Percentiles rank a stretch among this genome's conserved stretches.
Conservation (phyloP, 2,113 vertebrate genomes). For the Columba janthina region DNA sequence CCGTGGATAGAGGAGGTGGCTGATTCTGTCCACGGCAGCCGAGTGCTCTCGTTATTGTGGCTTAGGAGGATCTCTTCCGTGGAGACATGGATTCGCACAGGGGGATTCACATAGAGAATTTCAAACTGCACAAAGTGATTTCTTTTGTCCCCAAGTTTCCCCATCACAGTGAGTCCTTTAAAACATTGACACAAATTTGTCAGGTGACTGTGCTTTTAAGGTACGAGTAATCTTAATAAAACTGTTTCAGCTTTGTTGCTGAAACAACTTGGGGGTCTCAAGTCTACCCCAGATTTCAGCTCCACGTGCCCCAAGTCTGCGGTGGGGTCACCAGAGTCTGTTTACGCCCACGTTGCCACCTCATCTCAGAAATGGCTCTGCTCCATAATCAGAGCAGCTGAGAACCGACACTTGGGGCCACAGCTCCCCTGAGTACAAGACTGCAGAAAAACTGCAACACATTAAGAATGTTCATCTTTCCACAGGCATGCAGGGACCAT, state of each 20-base stretch:
- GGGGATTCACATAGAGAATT: conserved; percentile 37
- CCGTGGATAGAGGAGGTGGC: neutral
- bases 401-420: accelerated
- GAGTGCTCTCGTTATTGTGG: neutral
- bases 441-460: neutral
- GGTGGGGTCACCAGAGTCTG: neutral
- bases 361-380: neutral
- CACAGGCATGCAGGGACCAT: accelerated
- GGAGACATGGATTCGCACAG: neutral
- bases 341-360: neutral
- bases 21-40: neutral
- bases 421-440: neutral
- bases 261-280: neutral
- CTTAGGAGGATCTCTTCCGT: neutral
- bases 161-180: conserved; percentile 64
- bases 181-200: neutral
- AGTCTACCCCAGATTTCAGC: neutral
- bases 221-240: neutral
- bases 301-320: neutral
- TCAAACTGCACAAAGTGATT: conserved; percentile 53
- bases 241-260: neutral
- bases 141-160: conserved; percentile 7
- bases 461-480: neutral
- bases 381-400: neutral
- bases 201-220: neutral